These are phyloP conservation scores for Sphinx pinastri DNA, from an alignment of 2,888 invertebrate species.

Conservation along the genomic window DNA sequence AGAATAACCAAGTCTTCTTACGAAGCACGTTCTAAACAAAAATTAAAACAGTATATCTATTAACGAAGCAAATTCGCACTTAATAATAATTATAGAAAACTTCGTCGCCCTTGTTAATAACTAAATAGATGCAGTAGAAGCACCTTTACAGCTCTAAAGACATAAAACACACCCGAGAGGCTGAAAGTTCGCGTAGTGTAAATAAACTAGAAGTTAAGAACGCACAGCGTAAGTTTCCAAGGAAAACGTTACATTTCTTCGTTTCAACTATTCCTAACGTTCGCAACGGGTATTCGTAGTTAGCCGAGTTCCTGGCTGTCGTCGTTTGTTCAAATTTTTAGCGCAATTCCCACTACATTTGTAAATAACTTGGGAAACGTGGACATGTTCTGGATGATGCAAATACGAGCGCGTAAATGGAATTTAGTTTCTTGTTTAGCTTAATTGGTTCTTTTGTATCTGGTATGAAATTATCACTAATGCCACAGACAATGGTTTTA, in stretches of 20 bases:
- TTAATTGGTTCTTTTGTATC: too few species aligned
- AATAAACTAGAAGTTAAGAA: constrained; percentile 26
- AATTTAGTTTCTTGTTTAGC: too few species aligned
- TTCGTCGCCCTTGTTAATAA: constrained; percentile 6
- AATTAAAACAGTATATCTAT: background rate
- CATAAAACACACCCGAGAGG: constrained; percentile 7
- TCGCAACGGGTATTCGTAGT: constrained; percentile 14
- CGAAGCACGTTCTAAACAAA: background rate
- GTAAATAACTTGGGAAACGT: background rate
- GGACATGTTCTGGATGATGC: background rate
- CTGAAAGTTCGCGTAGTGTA: constrained; percentile 10
- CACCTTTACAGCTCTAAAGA: constrained; percentile 11
- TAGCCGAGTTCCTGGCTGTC: constrained; percentile 9
- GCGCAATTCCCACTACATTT: constrained; percentile 19
- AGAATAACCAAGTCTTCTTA: too few species aligned
- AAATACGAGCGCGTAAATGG: too few species aligned
- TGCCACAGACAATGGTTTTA: too few species aligned
- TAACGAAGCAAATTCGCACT: background rate
- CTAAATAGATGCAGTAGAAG: constrained; percentile 1
- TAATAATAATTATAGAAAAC: constrained; percentile 4
- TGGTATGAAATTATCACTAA: too few species aligned
- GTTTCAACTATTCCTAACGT: constrained; percentile 20
- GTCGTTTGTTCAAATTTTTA: constrained; percentile 24
- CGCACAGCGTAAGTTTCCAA: constrained; percentile 23
- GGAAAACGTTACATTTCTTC: constrained; percentile 24